A percentile compares a stretch with the other conserved stretches of the same genome.
phyloP scores from a whole-genome alignment of 2,888 invertebrate species.

The Clepsis dumicolana region DNA sequence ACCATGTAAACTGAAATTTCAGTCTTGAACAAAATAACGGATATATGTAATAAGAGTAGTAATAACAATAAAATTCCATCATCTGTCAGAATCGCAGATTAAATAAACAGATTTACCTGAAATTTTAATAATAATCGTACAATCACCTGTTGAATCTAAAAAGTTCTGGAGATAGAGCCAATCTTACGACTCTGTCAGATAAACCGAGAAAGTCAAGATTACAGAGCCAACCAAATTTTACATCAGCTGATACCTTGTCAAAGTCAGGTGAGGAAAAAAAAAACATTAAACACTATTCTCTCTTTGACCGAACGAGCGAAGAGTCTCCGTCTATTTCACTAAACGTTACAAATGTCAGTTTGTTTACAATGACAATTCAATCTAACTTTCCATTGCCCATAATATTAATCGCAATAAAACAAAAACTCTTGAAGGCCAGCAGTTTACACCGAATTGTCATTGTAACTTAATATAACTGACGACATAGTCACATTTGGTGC shows the following conservation, averaged over 20 bases:
- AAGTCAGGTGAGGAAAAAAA: neutral
- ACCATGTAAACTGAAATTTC: too few relatives aligned
- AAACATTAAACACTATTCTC: neutral
- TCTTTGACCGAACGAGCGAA: too few relatives aligned
- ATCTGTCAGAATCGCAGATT: neutral
- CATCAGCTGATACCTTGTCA: constrained; percentile 9
- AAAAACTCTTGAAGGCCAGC: too few relatives aligned
- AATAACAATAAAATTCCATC: neutral
- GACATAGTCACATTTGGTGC: too few relatives aligned
- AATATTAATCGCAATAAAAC: too few relatives aligned
- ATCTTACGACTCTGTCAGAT: constrained; percentile 35
- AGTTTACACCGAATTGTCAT: too few relatives aligned
- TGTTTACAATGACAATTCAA: too few relatives aligned
- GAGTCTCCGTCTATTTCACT: too few relatives aligned
- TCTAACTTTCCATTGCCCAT: too few relatives aligned
- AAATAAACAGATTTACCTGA: neutral
- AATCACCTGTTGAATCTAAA: constrained; percentile 25
- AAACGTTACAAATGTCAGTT: too few relatives aligned
- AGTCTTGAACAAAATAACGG: neutral
- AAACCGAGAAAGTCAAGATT: constrained; percentile 23
- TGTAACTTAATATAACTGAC: too few relatives aligned
- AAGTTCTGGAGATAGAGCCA: constrained; percentile 19
- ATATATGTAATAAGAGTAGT: neutral
- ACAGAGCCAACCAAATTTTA: constrained; percentile 9
- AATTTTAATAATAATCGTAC: constrained; percentile 15